Base-by-base conservation (phyloP, 2,888 invertebrate genomes). In the Prosopocoilus inquinatus region DNA sequence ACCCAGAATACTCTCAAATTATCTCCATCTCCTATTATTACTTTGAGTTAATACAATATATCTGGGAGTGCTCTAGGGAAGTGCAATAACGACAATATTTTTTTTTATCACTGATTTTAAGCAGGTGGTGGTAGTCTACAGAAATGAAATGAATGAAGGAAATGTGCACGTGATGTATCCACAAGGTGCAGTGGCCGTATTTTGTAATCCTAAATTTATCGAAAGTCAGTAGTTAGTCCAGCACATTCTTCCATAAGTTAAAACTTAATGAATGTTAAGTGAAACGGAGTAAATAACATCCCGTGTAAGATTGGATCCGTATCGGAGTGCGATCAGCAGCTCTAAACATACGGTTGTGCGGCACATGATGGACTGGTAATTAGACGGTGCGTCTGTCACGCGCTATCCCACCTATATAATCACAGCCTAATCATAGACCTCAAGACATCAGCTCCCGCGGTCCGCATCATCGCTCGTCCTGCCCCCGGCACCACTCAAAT, bases 371-470 rank as follows among this genome's bases (percentile, higher is more conserved):
- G 67, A 68, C 67, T 68, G 62, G 67, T 71, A 72, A 72, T 72
- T 71, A 71, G 70, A 65, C 69, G 70, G 73, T 73, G 69, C 65
- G 68, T 68, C 59, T 67, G 70, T 67, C 70, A 68, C 65, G 66
- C 64, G 70, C 59, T 49, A 35, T 41, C 39, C 39, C 47, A 33
- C 47, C 38, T 33, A 33, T 39, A 36, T 53, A 53, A 53, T 53
- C 47, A 47, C 39, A 47, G 15, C 15, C 47, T 53, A 53, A 53
- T 53, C 53, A 53, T 53, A 53, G 53, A 46, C 46, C 28, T 15
- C 33, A 32, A 35, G 32, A 48, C 35, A 28, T 35, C 32, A 35
- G 56, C 59, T 59, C 50, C 59, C 50, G 59, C 50, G 56, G 56
- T 53, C 52, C 50, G 50, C 49, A 55, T 50, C 45, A 54, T 41